Conservation (phyloP, 1,140 invertebrate species). For the Psilanteris sp. region DNA sequence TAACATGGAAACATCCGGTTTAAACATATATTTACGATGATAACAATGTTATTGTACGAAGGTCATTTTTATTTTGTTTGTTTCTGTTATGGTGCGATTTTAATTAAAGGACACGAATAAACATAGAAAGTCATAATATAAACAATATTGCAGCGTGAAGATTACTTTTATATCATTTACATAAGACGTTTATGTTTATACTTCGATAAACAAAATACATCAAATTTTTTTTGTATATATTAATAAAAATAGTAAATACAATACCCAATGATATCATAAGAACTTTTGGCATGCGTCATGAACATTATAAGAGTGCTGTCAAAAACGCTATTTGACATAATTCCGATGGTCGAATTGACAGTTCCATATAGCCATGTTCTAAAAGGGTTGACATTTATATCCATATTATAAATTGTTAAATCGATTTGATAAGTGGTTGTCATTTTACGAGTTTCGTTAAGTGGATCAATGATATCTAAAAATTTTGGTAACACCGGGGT, state of each 20-base stretch:
- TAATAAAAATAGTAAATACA: neutral
- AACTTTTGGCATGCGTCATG: slow-evolving; percentile 5
- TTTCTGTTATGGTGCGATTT: too few species aligned
- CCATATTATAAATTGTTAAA: slow-evolving; percentile 13
- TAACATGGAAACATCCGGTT: too few species aligned
- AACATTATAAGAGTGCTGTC: slow-evolving; percentile 10
- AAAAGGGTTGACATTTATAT: slow-evolving; percentile 10
- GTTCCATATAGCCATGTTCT: neutral
- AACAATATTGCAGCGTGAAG: too few species aligned
- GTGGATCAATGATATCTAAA: slow-evolving; percentile 1
- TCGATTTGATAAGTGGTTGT: neutral
- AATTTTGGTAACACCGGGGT: slow-evolving; percentile 2
- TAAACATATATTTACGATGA: too few species aligned
- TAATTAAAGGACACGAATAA: too few species aligned
- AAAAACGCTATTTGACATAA: neutral
- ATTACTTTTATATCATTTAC: too few species aligned
- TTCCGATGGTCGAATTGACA: slow-evolving; percentile 1
- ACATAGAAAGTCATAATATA: too few species aligned
- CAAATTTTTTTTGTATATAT: too few species aligned
- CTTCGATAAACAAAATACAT: too few species aligned
- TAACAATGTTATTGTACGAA: too few species aligned
- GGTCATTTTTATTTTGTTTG: too few species aligned
- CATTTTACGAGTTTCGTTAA: slow-evolving; percentile 2
- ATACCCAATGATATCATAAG: slow-evolving; percentile 15
- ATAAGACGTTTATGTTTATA: too few species aligned